phyloP scores from a whole-genome alignment of 2,888 invertebrate species.

The Campoplex nolae region DNA sequence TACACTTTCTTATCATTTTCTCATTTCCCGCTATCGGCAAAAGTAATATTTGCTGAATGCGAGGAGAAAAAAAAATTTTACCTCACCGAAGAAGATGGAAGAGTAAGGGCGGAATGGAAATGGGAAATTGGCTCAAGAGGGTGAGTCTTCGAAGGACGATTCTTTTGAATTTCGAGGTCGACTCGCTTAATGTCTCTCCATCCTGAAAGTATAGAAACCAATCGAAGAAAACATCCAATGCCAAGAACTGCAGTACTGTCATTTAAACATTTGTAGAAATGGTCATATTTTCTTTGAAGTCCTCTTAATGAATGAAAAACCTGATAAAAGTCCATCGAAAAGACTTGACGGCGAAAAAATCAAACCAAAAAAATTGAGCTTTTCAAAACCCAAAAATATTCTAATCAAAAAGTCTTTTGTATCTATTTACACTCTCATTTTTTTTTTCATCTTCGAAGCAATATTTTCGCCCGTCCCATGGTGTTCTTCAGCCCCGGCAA shows the following conservation, averaged over 20 bases:
- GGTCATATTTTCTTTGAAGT: neutral
- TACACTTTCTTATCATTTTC: slow-evolving; percentile 75
- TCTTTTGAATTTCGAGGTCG: slow-evolving; percentile 29
- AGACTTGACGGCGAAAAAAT: neutral
- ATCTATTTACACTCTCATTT: neutral
- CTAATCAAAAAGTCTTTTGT: neutral
- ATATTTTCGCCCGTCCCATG: neutral
- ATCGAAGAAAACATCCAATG: neutral
- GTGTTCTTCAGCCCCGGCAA: slow-evolving; percentile 25
- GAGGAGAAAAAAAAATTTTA: slow-evolving; percentile 52
- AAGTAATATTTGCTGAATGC: slow-evolving; percentile 41
- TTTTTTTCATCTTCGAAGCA: neutral
- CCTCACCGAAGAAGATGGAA: slow-evolving; percentile 31
- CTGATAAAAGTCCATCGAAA: neutral
- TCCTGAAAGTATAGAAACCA: neutral
- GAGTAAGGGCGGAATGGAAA: slow-evolving; percentile 59
- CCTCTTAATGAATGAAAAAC: neutral
- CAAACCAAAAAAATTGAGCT: neutral
- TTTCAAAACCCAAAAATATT: neutral
- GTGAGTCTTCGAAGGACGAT: slow-evolving; percentile 31
- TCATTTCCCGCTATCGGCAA: slow-evolving; percentile 75
- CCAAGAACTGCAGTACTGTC: neutral
- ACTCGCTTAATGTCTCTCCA: neutral
- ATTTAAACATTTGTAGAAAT: neutral
- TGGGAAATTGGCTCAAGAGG: slow-evolving; percentile 52